These are phyloP conservation scores for Stegodyphus dumicola DNA, from an alignment of 1,140 invertebrate genomes.

Conservation along the genomic window DNA sequence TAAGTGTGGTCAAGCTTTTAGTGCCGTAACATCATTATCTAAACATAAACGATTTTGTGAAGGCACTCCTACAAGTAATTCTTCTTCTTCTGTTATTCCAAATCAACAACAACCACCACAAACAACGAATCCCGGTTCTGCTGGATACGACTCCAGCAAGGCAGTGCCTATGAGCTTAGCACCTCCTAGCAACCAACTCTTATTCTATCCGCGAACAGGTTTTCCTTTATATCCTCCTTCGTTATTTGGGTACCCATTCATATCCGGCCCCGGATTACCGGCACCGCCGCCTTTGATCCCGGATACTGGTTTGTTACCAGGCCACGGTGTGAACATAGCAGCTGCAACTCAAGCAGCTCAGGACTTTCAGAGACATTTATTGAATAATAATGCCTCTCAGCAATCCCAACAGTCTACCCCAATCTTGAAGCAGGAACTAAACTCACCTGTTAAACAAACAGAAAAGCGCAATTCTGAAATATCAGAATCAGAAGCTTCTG, in stretches of 20 bases:
- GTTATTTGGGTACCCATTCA: conserved; percentile 69
- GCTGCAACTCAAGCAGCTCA: conserved; percentile 69
- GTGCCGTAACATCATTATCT: conserved; percentile 80
- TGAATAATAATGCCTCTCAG: conserved; percentile 67
- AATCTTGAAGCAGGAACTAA: conserved; percentile 20
- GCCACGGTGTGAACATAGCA: conserved; percentile 71
- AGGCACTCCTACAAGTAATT: conserved; percentile 65
- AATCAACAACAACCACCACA: conserved; percentile 31
- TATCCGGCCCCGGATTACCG: conserved; percentile 62
- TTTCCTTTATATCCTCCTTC: conserved; percentile 75
- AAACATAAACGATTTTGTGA: conserved; percentile 74
- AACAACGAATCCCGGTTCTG: conserved; percentile 4
- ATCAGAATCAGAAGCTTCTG: conserved; percentile 62
- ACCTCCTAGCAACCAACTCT: conserved; percentile 68
- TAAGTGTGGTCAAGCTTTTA: conserved; percentile 92
- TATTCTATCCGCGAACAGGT: conserved; percentile 74
- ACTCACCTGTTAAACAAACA: conserved; percentile 2
- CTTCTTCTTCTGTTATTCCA: conserved; percentile 6
- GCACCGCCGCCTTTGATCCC: conserved; percentile 63
- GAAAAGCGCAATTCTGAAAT: conserved; percentile 52
- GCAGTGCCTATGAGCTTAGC: conserved; percentile 58
- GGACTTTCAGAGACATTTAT: conserved; percentile 68
- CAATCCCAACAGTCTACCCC: background rate
- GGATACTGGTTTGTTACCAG: conserved; percentile 50
- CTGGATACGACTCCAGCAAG: conserved; percentile 47